These are phyloP conservation scores for Conus ventricosus DNA, from an alignment of 1,140 invertebrate species.

Conservation along the genomic window DNA sequence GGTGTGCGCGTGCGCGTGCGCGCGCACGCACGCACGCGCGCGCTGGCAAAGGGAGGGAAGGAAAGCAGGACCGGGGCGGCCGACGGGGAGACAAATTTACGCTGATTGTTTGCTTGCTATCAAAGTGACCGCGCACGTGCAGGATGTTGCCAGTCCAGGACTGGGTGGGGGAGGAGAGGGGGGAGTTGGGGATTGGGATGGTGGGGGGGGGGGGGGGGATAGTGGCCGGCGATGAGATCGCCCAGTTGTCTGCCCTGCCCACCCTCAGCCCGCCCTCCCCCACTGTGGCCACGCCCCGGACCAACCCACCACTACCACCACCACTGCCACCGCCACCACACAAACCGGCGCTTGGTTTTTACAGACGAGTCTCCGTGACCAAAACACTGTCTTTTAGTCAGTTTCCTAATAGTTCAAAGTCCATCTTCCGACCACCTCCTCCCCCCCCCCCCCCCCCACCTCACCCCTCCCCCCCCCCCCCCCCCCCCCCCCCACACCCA, in stretches of 20 bases:
- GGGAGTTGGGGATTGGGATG: neutral
- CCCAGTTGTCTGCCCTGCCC: neutral
- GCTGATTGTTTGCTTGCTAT: constrained; percentile 17
- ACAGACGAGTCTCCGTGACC: too few species aligned
- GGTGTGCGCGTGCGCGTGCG: too few species aligned
- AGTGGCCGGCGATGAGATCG: neutral
- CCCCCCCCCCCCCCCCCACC: too few species aligned
- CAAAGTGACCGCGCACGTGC: constrained; percentile 24
- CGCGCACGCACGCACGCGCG: constrained; percentile 5
- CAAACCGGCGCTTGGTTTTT: too few species aligned
- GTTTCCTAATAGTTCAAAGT: too few species aligned
- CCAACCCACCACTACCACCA: neutral
- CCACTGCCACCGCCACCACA: too few species aligned
- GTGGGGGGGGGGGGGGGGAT: neutral
- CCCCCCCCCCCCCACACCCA: too few species aligned
- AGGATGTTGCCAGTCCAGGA: neutral
- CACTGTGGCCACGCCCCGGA: too few species aligned
- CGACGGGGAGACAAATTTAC: constrained; percentile 4
- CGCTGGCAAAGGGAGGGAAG: neutral
- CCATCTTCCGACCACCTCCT: too few species aligned
- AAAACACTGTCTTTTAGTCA: too few species aligned
- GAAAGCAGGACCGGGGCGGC: neutral
- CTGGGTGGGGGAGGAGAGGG: neutral
- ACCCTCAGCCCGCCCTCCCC: neutral
- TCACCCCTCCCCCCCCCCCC: too few species aligned